These are phyloP conservation scores for Drosophila busckii DNA, from an alignment of 1,140 invertebrate genomes.

Conservation along the genomic window DNA sequence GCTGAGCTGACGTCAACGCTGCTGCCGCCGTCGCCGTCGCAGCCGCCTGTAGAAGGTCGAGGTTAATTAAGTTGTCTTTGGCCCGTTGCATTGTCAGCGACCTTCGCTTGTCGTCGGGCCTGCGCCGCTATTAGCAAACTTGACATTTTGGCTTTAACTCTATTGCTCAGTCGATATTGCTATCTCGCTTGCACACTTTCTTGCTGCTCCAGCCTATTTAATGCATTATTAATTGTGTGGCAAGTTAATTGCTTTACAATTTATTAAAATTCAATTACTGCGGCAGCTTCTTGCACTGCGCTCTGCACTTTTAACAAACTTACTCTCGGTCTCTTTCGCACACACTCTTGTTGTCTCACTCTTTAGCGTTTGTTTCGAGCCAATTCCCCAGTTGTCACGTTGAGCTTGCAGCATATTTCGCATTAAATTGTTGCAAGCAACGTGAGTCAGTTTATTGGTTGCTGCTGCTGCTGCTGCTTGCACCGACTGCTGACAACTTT, in stretches of 20 bases:
- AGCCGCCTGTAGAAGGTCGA: slow-evolving; percentile 63
- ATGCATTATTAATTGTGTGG: slow-evolving; percentile 68
- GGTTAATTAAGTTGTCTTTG: slow-evolving; percentile 78
- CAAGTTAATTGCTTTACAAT: slow-evolving; percentile 60
- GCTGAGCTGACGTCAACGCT: slow-evolving; percentile 67
- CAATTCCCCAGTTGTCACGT: slow-evolving; percentile 47
- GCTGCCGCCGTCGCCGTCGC: slow-evolving; percentile 21
- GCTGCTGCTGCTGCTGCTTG: slow-evolving; percentile 12
- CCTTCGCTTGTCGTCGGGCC: slow-evolving; percentile 44
- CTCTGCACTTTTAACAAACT: neutral
- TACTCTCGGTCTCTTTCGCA: neutral
- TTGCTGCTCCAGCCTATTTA: slow-evolving; percentile 6
- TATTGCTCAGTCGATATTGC: neutral
- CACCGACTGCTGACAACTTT: slow-evolving; percentile 45
- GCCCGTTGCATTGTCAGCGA: slow-evolving; percentile 41
- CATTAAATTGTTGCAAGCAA: slow-evolving; percentile 58
- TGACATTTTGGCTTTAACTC: slow-evolving; percentile 57
- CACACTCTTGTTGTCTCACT: neutral
- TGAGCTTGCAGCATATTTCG: slow-evolving; percentile 42
- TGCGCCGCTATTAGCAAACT: slow-evolving; percentile 47
- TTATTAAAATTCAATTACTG: slow-evolving; percentile 72
- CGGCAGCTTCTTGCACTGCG: slow-evolving; percentile 12
- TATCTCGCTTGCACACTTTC: neutral
- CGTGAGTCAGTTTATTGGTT: slow-evolving; percentile 45
- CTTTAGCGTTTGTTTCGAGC: neutral